Evolutionary conservation across 1,140 invertebrate genomes (phyloP).

Genomic region (Zaprionus tsacasi): DNA sequence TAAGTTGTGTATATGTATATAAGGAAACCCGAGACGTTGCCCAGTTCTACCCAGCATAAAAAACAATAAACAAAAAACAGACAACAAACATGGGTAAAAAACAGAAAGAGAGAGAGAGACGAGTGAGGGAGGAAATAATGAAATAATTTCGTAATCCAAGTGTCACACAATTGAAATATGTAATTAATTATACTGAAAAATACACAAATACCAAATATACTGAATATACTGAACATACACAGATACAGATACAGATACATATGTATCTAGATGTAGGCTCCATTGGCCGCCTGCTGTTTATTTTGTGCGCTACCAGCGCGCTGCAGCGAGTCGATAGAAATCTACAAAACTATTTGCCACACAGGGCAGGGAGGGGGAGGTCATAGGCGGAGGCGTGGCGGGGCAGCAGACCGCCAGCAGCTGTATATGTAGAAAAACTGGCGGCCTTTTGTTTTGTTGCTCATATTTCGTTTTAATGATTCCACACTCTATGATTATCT

Average conservation of each 20-base stretch:
- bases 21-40: constrained; percentile 34
- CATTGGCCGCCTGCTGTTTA: constrained; percentile 69
- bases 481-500: constrained; percentile 72
- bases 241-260: constrained; percentile 7
- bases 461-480: constrained; percentile 79
- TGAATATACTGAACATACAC: constrained; percentile 25
- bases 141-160: constrained; percentile 67
- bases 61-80: constrained; percentile 15
- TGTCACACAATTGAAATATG: constrained; percentile 79
- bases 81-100: constrained; percentile 46
- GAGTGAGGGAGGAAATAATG: constrained; percentile 32
- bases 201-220: constrained; percentile 13
- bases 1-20: constrained; percentile 32
- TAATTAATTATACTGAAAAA: constrained; percentile 67
- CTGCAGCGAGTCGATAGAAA: constrained; percentile 58
- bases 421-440: constrained; percentile 32
- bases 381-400: constrained; percentile 6
- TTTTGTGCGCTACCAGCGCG: constrained; percentile 68
- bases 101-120: constrained; percentile 4
- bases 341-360: constrained; percentile 79
- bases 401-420: constrained; percentile 38
- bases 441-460: constrained; percentile 61
- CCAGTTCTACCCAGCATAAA: constrained; percentile 15
- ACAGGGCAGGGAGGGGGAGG: constrained; percentile 17
- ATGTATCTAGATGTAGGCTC: constrained; percentile 44